Evolutionary conservation across 2,797 vertebrate genomes (phyloP), one percentile per base, ranked within the genome.

Genomic region (Myoxocephalus aenaeus): DNA sequence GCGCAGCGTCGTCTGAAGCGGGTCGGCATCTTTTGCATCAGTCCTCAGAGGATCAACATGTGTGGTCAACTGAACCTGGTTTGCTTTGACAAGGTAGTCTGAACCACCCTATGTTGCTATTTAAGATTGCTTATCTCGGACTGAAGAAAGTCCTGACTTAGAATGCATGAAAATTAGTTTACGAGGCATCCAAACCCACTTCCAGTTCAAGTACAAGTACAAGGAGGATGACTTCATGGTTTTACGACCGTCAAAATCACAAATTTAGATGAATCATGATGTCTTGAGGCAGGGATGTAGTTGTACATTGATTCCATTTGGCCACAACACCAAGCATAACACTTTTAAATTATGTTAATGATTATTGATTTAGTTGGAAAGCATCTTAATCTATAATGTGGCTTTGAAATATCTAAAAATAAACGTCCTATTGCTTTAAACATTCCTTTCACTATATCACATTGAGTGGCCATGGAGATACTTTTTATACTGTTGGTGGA

Each of bases 11-110:
- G 98, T 22, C 63, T 99, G 90, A 99, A 95, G 82, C 94, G 93
- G n/a, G 73, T 96, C 0, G 97, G 97, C 46, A 99, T 99, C 92
- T 99, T 98, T 86, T 99, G 97, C 87, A 98, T 98, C 90, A 99
- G 98, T 77, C 98, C 98, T 4, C 98, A 99, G 79, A 96, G 98
- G 90, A 99, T 99, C 92, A 99, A 99, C 93, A 97, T 99, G 69
- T 99, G 97, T 72, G 98, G 98, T 38, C 98, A 99, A 72, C 93
- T 99, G 59, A 97, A 99, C 91, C 94, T 99, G 69, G 94, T 99
- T 79, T 99, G 97, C 84, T 99, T 99, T 82, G 98, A 99, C 92
- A 99, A 99, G 98, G 98, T 99, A 79, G 63, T 80, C 1, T 12
- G 11, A 56, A 14, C 22, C 7, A 2, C 12, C 3, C 1, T 34